Conservation (phyloP, 2,113 vertebrate genomes). For the Fulica atra region DNA sequence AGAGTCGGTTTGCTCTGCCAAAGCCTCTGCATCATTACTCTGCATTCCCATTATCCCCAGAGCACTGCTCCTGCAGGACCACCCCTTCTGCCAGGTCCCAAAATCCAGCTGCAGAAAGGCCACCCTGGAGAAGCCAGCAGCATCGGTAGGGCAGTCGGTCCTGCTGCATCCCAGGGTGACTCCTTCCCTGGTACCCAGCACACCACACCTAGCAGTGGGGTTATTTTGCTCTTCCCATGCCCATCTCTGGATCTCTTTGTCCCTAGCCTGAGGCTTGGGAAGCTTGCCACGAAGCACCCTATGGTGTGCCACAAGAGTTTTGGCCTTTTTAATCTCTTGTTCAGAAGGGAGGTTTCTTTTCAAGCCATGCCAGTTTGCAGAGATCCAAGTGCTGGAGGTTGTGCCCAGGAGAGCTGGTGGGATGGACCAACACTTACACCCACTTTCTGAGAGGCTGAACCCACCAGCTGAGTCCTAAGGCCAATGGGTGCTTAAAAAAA, state of each 20-base stretch:
- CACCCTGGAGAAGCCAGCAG: neutral
- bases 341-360: neutral
- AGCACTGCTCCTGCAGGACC: neutral
- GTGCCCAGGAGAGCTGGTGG: neutral
- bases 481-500: neutral
- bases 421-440: neutral
- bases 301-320: fast-evolving
- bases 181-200: neutral
- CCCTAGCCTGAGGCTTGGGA: neutral
- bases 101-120: neutral
- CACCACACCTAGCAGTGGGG: neutral
- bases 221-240: neutral
- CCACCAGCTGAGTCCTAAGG: neutral
- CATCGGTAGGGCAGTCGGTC: neutral
- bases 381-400: neutral
- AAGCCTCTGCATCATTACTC: neutral
- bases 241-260: neutral
- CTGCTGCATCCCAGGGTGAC: neutral
- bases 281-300: neutral
- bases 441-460: neutral
- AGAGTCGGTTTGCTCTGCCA: neutral
- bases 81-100: neutral
- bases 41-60: neutral
- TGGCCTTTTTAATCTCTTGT: neutral
- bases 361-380: neutral